Conservation (phyloP, 1,140 invertebrate genomes). For the Drosophila auraria region DNA sequence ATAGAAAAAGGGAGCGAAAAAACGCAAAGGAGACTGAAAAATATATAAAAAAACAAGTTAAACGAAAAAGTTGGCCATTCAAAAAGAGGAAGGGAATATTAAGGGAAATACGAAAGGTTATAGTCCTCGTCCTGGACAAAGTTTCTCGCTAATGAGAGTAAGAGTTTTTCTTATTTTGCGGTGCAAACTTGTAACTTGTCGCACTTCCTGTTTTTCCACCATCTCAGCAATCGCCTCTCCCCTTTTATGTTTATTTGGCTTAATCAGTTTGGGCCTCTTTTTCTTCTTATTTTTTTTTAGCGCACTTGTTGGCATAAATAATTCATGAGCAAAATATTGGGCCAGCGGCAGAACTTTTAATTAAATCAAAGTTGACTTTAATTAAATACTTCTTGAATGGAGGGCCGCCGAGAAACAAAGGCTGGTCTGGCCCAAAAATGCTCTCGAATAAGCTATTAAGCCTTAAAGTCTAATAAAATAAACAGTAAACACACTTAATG, state of each 20-base stretch:
- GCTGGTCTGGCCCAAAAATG: conserved; percentile 14
- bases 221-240: conserved; percentile 33
- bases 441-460: conserved; percentile 70
- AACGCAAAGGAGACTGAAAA: conserved; percentile 7
- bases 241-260: conserved; percentile 44
- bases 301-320: conserved; percentile 64
- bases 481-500: conserved; percentile 83
- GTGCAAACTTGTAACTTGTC: conserved; percentile 65
- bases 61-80: conserved; percentile 75
- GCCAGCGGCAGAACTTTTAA: conserved; percentile 64
- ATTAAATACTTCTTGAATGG: conserved; percentile 69
- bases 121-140: conserved; percentile 43
- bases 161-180: conserved; percentile 66
- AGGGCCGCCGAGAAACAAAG: conserved; percentile 41
- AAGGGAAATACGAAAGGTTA: conserved; percentile 51
- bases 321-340: conserved; percentile 61
- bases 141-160: conserved; percentile 76
- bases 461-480: conserved; percentile 84
- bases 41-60: conserved; percentile 54
- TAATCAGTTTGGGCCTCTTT: conserved; percentile 35
- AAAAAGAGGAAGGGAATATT: conserved; percentile 41
- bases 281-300: conserved; percentile 17
- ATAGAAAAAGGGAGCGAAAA: conserved; percentile 12
- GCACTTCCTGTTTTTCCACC: conserved; percentile 31
- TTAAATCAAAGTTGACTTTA: conserved; percentile 79